These are phyloP conservation scores for Noctilio leporinus DNA, from an alignment of 2,113 vertebrate genomes.

Conservation along the genomic window DNA sequence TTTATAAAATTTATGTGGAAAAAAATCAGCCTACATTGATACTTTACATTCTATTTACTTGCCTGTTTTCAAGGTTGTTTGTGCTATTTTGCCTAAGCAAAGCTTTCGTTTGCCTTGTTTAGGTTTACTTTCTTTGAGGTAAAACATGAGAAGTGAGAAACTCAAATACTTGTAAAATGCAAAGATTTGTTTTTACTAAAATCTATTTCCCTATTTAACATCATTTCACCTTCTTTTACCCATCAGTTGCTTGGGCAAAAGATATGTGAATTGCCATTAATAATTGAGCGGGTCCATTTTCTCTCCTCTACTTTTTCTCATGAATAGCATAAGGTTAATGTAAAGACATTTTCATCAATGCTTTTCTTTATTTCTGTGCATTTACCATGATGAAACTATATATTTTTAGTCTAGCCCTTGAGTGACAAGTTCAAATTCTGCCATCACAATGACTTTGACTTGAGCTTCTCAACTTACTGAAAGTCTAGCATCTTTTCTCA, in stretches of 20 bases:
- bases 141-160: slow-evolving; percentile 41
- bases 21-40: neutral
- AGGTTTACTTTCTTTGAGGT: slow-evolving; percentile 41
- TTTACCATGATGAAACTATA: neutral
- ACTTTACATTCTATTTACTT: neutral
- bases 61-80: slow-evolving; percentile 24
- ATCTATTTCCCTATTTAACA: neutral
- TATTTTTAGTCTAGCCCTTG: neutral
- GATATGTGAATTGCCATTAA: neutral
- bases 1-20: neutral
- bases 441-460: neutral
- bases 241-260: neutral
- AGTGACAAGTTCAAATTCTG: neutral
- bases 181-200: slow-evolving; percentile 32
- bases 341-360: neutral
- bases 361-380: neutral
- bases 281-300: neutral
- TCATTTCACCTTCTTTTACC: neutral
- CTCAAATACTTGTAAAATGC: slow-evolving; percentile 13
- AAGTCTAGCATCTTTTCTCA: neutral
- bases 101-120: slow-evolving; percentile 46
- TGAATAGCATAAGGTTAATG: neutral
- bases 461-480: neutral
- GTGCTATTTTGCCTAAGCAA: slow-evolving; percentile 38
- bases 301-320: neutral